A percentile compares a stretch with the other conserved stretches of the same genome.
Conservation (phyloP, 1,140 invertebrate genomes). For the Hylaeus volcanicus region DNA sequence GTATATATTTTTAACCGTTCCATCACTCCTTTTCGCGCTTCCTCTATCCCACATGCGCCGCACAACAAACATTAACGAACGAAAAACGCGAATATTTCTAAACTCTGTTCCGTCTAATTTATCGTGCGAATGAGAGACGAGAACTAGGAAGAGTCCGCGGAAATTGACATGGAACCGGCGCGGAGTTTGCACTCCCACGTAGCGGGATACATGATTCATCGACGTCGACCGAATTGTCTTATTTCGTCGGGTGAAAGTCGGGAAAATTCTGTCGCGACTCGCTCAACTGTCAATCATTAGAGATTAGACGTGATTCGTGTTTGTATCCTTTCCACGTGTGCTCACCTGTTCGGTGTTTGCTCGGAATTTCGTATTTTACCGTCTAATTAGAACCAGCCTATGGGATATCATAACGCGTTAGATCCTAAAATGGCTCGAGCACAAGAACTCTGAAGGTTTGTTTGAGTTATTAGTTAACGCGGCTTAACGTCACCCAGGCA, state of each 20-base stretch:
- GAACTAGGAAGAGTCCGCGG: conserved; percentile 61
- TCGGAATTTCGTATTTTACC: conserved; percentile 22
- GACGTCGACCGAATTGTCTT: conserved; percentile 56
- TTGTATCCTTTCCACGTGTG: neutral
- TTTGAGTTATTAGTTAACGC: conserved; percentile 60
- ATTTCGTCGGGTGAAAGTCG: conserved; percentile 45
- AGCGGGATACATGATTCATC: conserved; percentile 44
- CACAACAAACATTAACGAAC: neutral
- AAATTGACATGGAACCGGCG: conserved; percentile 64
- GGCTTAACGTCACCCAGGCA: neutral
- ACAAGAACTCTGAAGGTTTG: neutral
- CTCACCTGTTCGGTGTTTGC: neutral
- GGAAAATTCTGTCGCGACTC: conserved; percentile 6
- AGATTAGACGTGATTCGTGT: neutral
- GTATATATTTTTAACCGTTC: no score
- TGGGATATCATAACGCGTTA: conserved; percentile 12
- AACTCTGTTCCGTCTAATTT: conserved; percentile 51
- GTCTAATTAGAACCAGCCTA: conserved; percentile 36
- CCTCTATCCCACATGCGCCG: neutral
- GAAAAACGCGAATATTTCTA: conserved; percentile 24
- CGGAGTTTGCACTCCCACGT: conserved; percentile 63
- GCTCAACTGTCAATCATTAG: neutral
- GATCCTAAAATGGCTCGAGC: neutral
- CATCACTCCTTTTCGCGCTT: neutral
- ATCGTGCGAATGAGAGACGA: conserved; percentile 61